phyloP scores from a whole-genome alignment of 2,888 invertebrate species.

The Phoronis australis region DNA sequence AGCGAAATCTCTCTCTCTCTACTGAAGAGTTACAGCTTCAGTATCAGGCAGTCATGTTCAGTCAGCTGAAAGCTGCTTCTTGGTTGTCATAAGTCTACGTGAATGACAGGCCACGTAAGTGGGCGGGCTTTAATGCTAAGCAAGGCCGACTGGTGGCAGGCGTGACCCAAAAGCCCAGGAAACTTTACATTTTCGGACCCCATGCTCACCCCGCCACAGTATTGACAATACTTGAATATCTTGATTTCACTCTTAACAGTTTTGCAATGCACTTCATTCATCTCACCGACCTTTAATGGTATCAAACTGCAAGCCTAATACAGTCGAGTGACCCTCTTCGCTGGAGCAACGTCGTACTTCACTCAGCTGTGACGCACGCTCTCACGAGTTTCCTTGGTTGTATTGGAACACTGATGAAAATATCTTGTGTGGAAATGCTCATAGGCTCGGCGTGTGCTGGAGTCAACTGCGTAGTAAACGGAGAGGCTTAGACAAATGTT shows the following conservation, averaged over 20 bases:
- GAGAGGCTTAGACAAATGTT: not conserved
- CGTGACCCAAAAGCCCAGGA: not conserved
- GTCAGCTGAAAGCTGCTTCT: too few species aligned
- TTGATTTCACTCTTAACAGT: not conserved
- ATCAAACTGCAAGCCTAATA: slow-evolving; percentile 1
- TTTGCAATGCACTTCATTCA: not conserved
- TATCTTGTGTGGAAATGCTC: not conserved
- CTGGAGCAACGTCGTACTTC: slow-evolving; percentile 1
- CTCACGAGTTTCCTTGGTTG: not conserved
- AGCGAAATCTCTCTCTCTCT: too few species aligned
- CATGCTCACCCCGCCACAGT: not conserved
- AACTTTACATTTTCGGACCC: not conserved
- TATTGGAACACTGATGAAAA: not conserved
- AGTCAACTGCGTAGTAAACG: not conserved
- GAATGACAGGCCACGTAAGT: too few species aligned
- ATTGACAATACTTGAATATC: not conserved
- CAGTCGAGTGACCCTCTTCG: slow-evolving; percentile 3
- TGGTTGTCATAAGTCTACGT: too few species aligned
- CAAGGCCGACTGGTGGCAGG: too few species aligned
- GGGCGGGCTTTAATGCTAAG: too few species aligned
- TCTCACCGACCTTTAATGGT: not conserved
- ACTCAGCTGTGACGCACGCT: not conserved
- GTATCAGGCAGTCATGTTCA: too few species aligned
- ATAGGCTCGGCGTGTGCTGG: not conserved
- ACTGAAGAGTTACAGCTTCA: too few species aligned